Conservation (phyloP, 2,797 vertebrate species). For the Echiichthys vipera region DNA sequence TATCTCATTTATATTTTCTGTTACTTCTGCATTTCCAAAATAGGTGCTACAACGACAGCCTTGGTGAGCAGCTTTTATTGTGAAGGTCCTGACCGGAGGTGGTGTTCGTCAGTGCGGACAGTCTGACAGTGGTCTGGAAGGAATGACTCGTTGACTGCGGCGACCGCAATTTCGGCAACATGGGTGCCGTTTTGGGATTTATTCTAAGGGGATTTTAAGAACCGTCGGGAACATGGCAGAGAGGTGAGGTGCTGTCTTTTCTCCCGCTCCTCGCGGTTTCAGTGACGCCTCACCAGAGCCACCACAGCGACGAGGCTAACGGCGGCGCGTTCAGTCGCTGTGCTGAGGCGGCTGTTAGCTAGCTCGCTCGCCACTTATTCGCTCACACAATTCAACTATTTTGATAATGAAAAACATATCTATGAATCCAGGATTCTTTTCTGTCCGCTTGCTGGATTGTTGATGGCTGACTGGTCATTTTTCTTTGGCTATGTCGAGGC, state of each 20-base stretch:
- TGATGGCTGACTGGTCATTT: background rate
- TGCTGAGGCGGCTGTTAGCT: conserved; percentile 41
- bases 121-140: conserved; percentile 24
- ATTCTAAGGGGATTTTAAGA: conserved; percentile 68
- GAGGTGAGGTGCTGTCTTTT: conserved; percentile 68
- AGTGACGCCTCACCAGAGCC: no score
- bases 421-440: background rate
- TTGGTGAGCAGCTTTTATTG: conserved; percentile 35
- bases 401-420: background rate
- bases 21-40: background rate
- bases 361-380: conserved; percentile 40
- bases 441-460: background rate
- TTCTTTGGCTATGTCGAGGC: background rate
- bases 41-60: rapidly evolving
- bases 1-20: background rate
- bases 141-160: conserved; percentile 77
- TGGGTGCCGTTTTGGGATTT: conserved; percentile 78
- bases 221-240: conserved; percentile 80
- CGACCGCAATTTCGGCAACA: conserved; percentile 77
- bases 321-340: conserved; percentile 19
- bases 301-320: conserved; percentile 47
- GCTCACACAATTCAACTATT: conserved; percentile 4
- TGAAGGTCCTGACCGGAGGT: conserved; percentile 41
- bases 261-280: no score
- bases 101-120: rapidly evolving